Evolutionary conservation across 2,888 invertebrate species (phyloP).

Genomic region (Poecilus cupreus): DNA sequence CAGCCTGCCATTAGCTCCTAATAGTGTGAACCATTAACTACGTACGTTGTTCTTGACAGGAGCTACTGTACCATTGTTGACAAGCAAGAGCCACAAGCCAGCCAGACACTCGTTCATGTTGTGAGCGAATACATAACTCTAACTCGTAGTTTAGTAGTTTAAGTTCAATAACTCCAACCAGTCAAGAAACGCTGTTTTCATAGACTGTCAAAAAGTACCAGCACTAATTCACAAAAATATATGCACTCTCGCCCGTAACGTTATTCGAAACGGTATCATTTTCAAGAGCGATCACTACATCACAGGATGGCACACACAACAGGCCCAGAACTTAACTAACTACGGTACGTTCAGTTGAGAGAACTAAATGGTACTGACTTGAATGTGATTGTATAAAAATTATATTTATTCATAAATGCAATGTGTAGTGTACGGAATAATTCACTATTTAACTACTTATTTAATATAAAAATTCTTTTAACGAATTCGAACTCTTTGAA

Average conservation of each 20-base stretch:
- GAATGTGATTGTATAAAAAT: neutral
- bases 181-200: slow-evolving; percentile 51
- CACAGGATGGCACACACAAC: slow-evolving; percentile 20
- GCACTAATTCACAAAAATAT: slow-evolving; percentile 26
- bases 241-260: neutral
- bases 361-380: neutral
- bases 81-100: slow-evolving; percentile 64
- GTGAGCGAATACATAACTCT: slow-evolving; percentile 51
- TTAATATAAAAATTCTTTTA: neutral
- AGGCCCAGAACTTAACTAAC: neutral
- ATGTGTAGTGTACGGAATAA: neutral
- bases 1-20: slow-evolving; percentile 63
- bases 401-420: neutral
- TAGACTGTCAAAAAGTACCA: slow-evolving; percentile 53
- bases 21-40: slow-evolving; percentile 40
- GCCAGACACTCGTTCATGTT: slow-evolving; percentile 60
- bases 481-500: slow-evolving; percentile 42
- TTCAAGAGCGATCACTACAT: neutral
- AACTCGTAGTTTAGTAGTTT: slow-evolving; percentile 35
- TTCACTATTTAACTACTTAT: neutral
- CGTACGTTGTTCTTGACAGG: slow-evolving; percentile 38
- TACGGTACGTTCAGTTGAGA: neutral
- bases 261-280: neutral
- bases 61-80: slow-evolving; percentile 56
- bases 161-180: slow-evolving; percentile 57